Conservation (phyloP, 1,140 invertebrate genomes). For the Tetragnatha versicolor region DNA sequence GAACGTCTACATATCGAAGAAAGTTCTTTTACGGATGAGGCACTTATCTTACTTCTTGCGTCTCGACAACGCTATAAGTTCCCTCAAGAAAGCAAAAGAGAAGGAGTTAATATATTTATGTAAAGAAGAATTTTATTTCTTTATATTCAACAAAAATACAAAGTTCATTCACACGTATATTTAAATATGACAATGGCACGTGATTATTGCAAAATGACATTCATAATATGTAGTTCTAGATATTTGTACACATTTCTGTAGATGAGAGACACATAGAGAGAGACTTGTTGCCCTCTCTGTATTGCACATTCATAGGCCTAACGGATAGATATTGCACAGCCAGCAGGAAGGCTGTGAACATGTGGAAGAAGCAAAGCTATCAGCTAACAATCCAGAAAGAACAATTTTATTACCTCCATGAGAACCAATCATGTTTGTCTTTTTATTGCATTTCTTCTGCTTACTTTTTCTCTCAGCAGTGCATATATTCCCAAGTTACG, state of each 20-base stretch:
- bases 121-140: conserved; percentile 56
- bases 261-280: conserved; percentile 1
- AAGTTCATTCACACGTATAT: conserved; percentile 56
- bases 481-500: too few species aligned
- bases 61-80: too few species aligned
- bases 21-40: too few species aligned
- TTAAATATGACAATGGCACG: conserved; percentile 54
- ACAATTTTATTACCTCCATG: too few species aligned
- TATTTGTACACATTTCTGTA: conserved; percentile 31
- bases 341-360: not conserved
- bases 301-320: conserved; percentile 10
- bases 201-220: conserved; percentile 53
- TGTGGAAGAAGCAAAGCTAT: conserved; percentile 3
- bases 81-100: too few species aligned
- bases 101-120: conserved; percentile 24
- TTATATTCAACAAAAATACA: conserved; percentile 56
- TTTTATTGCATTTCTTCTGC: too few species aligned
- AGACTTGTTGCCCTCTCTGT: not conserved
- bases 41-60: too few species aligned
- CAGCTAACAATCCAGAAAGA: too few species aligned
- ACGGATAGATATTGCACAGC: conserved; percentile 23
- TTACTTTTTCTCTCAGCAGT: too few species aligned
- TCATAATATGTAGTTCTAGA: conserved; percentile 42
- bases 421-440: too few species aligned
- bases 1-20: too few species aligned